Percentiles rank a stretch among this genome's conserved stretches.
phyloP scores from a whole-genome alignment of 2,797 vertebrate genomes.

The Podargus strigoides region DNA sequence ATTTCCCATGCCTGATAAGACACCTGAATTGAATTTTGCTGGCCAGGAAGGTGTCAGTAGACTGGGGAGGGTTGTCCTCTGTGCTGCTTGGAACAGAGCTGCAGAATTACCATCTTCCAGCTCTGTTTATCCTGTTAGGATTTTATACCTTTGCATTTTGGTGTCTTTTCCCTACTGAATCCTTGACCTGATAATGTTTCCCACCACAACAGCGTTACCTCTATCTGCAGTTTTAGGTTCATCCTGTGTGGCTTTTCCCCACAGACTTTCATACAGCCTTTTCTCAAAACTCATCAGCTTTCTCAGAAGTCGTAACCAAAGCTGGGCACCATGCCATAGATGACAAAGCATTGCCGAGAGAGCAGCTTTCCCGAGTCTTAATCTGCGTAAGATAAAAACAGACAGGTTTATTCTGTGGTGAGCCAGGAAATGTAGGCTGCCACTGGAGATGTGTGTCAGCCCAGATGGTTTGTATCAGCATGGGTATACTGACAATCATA shows the following conservation, averaged over 20 bases:
- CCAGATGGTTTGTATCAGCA: neutral
- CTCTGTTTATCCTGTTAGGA: neutral
- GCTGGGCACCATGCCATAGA: neutral
- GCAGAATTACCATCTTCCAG: neutral
- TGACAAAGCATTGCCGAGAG: neutral
- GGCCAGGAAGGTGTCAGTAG: neutral
- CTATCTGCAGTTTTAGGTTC: neutral
- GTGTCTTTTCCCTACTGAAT: neutral
- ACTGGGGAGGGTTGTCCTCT: neutral
- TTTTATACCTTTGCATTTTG: neutral
- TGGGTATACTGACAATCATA: accelerated
- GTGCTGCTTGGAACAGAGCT: neutral
- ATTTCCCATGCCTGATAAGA: neutral
- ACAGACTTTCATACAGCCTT: neutral
- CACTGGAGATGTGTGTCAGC: neutral
- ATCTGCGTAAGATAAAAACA: neutral
- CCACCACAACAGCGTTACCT: neutral
- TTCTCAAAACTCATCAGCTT: neutral
- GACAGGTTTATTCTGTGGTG: neutral
- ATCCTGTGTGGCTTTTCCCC: neutral
- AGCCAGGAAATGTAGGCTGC: neutral
- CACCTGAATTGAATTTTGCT: neutral
- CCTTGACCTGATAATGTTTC: neutral
- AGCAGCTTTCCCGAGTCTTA: neutral
- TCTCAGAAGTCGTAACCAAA: neutral